Evolutionary conservation across 2,113 vertebrate genomes (phyloP).

Genomic region (Pongo pygmaeus): DNA sequence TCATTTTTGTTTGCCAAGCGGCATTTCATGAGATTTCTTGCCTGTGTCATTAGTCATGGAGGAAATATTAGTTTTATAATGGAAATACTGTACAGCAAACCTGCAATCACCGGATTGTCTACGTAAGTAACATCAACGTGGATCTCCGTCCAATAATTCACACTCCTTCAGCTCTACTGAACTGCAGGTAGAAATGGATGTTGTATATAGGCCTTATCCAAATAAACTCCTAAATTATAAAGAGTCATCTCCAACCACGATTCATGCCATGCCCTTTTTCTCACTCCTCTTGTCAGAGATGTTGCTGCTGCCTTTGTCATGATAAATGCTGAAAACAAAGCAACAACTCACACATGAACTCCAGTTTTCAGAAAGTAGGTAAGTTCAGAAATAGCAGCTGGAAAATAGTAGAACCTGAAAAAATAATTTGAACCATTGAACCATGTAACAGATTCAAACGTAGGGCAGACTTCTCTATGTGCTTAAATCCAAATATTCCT

Average conservation of each 20-base stretch:
- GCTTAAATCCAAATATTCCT: neutral
- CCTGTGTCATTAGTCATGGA: neutral
- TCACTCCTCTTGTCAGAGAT: neutral
- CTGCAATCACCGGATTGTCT: neutral
- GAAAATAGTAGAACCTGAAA: neutral
- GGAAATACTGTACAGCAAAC: neutral
- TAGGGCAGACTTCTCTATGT: neutral
- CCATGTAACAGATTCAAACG: neutral
- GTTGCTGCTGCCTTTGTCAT: neutral
- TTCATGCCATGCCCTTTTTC: neutral
- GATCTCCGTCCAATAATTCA: constrained; percentile 2
- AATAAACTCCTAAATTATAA: neutral
- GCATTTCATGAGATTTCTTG: constrained; percentile 40
- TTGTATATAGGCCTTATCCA: neutral
- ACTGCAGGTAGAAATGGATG: neutral
- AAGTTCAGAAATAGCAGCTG: neutral
- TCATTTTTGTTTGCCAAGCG: constrained; percentile 37
- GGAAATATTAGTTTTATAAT: constrained; percentile 19
- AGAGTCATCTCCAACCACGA: neutral
- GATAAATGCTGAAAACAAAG: neutral
- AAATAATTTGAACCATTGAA: neutral
- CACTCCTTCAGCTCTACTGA: neutral
- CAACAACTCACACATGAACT: neutral
- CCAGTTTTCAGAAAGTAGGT: neutral
- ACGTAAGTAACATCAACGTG: neutral